Percentiles rank a stretch among this genome's conserved stretches.
Conservation (phyloP, 1,140 invertebrate genomes). For the Rhynchophorus ferrugineus region DNA sequence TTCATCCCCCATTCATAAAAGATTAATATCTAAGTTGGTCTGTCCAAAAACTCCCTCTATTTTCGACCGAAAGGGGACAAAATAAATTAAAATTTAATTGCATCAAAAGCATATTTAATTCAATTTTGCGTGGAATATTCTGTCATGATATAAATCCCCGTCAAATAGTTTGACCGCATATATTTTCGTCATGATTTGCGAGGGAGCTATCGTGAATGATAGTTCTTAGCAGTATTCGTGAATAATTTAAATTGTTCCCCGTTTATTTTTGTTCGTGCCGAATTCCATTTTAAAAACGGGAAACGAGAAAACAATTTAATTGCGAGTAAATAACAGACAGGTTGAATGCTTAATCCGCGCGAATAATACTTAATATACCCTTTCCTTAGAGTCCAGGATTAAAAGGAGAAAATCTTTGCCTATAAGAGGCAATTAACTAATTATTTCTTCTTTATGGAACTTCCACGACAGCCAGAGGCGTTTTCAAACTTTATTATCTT, state of each 20-base stretch:
- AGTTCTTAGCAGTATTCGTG: neutral
- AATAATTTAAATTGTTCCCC: neutral
- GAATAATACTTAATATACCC: neutral
- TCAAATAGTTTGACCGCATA: constrained; percentile 2
- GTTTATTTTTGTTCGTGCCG: too few relatives aligned
- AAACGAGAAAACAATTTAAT: neutral
- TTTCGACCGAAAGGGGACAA: neutral
- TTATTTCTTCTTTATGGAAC: constrained; percentile 8
- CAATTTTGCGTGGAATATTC: constrained; percentile 1
- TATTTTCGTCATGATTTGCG: neutral
- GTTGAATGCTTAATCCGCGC: neutral
- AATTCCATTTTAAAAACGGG: neutral
- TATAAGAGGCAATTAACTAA: constrained; percentile 13
- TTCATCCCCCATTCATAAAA: neutral
- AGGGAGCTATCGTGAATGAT: neutral
- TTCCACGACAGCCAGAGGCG: too few relatives aligned
- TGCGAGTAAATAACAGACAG: neutral
- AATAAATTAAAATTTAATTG: constrained; percentile 11
- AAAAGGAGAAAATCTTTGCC: constrained; percentile 1
- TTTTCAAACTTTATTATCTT: neutral
- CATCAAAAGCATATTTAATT: constrained; percentile 8
- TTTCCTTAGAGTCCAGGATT: constrained; percentile 1
- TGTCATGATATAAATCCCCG: constrained; percentile 1
- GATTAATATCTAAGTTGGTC: neutral
- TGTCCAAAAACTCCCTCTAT: constrained; percentile 3